phyloP scores from a whole-genome alignment of 2,888 invertebrate species.

The Watsonalla binaria region DNA sequence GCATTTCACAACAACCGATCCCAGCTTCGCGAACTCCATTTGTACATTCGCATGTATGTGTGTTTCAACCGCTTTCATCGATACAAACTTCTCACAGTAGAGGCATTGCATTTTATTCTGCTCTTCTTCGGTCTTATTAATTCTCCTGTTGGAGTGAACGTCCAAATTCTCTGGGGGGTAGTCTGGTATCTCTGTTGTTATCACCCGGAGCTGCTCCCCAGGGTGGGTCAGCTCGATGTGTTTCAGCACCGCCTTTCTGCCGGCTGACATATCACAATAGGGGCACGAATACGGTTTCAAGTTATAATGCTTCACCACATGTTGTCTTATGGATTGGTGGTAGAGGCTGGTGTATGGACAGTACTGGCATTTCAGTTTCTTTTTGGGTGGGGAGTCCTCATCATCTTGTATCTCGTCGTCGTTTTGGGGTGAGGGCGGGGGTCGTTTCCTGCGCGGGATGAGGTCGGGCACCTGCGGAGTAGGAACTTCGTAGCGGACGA shows the following conservation, averaged over 20 bases:
- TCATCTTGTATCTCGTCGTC: conserved; percentile 48
- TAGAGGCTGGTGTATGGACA: conserved; percentile 37
- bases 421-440: conserved; percentile 26
- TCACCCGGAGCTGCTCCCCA: conserved; percentile 14
- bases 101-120: conserved; percentile 39
- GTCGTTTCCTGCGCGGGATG: conserved; percentile 15
- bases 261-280: conserved; percentile 50
- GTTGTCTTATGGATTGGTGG: conserved; percentile 41
- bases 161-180: conserved; percentile 14
- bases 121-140: conserved; percentile 10
- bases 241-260: conserved; percentile 31
- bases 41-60: conserved; percentile 41
- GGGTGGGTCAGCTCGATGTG: conserved; percentile 53
- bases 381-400: conserved; percentile 29
- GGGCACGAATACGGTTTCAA: conserved; percentile 62
- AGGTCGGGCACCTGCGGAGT: conserved; percentile 29
- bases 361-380: conserved; percentile 19
- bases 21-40: conserved; percentile 44
- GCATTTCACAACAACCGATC: conserved; percentile 64
- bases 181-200: conserved; percentile 23
- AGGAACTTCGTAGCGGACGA: conserved; percentile 53
- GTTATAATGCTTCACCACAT: conserved; percentile 66
- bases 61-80: conserved; percentile 16
- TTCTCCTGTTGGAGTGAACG: conserved; percentile 2
- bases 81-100: conserved; percentile 42